These are phyloP conservation scores for Oscheius sp. DNA, from an alignment of 2,888 invertebrate species.

Conservation along the genomic window DNA sequence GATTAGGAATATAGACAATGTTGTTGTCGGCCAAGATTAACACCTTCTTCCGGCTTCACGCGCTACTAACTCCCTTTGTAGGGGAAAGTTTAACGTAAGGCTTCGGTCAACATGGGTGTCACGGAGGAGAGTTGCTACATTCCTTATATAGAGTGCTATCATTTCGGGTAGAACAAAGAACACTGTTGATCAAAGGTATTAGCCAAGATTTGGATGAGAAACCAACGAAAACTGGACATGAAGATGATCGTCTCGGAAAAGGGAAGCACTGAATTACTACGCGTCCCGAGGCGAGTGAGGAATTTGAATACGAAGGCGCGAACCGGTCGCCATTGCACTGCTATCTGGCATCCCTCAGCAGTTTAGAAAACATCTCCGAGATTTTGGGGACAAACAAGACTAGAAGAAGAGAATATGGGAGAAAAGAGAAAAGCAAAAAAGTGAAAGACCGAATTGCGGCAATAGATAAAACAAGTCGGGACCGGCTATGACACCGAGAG, in stretches of 20 bases:
- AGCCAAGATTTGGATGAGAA: background rate
- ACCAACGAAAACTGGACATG: background rate
- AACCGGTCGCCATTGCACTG: slow-evolving; percentile 27
- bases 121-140: background rate
- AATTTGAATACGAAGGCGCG: slow-evolving; percentile 30
- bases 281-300: slow-evolving; percentile 19
- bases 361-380: background rate
- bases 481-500: background rate
- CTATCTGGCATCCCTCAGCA: slow-evolving; percentile 12
- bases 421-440: background rate
- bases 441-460: background rate
- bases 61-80: background rate
- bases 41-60: slow-evolving; percentile 27
- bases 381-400: background rate
- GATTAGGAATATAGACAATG: slow-evolving; percentile 22
- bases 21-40: slow-evolving; percentile 22
- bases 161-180: background rate
- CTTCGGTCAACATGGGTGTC: slow-evolving; percentile 2
- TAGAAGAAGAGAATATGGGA: background rate
- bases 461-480: slow-evolving; percentile 13
- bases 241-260: background rate
- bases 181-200: background rate
- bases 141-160: background rate
- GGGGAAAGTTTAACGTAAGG: background rate
- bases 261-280: slow-evolving; percentile 10